A percentile compares a stretch with the other conserved stretches of the same genome.
phyloP scores from a whole-genome alignment of 2,888 invertebrate genomes.

The Dendrolimus pini region DNA sequence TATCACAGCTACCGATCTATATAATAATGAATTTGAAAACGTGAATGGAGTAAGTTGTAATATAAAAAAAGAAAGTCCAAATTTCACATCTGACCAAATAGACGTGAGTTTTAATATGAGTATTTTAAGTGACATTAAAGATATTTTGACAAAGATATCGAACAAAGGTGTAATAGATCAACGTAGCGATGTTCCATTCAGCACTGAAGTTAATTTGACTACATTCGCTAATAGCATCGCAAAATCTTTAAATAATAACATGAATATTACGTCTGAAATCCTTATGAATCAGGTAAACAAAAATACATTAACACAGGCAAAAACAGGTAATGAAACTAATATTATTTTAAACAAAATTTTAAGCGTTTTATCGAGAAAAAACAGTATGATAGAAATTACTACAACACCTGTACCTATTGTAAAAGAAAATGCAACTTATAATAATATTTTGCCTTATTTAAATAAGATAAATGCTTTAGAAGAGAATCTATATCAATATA shows the following conservation, averaged over 20 bases:
- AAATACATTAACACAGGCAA: slow-evolving; percentile 1
- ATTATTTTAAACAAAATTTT: slow-evolving; percentile 20
- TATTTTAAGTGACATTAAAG: slow-evolving; percentile 21
- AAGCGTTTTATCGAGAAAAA: slow-evolving; percentile 8
- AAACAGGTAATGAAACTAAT: slow-evolving; percentile 16
- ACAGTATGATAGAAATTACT: slow-evolving; percentile 4
- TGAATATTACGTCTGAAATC: slow-evolving; percentile 2
- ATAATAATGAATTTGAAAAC: slow-evolving; percentile 25
- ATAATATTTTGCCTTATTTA: slow-evolving; percentile 16
- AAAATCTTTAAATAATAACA: not conserved
- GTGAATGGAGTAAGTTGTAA: slow-evolving; percentile 31
- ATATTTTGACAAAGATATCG: slow-evolving; percentile 19
- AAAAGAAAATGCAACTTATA: slow-evolving; percentile 15
- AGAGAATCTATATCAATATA: slow-evolving; percentile 19
- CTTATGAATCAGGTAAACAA: not conserved
- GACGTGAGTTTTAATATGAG: slow-evolving; percentile 7
- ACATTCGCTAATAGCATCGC: not conserved
- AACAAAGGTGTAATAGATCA: slow-evolving; percentile 4
- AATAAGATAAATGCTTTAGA: slow-evolving; percentile 22
- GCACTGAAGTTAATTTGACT: not conserved
- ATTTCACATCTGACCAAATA: not conserved
- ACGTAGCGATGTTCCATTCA: no score
- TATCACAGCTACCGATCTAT: slow-evolving; percentile 30
- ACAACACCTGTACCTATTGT: slow-evolving; percentile 7
- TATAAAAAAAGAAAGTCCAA: slow-evolving; percentile 4